Conservation (phyloP, 2,113 vertebrate genomes). For the Hemicordylus capensis region DNA sequence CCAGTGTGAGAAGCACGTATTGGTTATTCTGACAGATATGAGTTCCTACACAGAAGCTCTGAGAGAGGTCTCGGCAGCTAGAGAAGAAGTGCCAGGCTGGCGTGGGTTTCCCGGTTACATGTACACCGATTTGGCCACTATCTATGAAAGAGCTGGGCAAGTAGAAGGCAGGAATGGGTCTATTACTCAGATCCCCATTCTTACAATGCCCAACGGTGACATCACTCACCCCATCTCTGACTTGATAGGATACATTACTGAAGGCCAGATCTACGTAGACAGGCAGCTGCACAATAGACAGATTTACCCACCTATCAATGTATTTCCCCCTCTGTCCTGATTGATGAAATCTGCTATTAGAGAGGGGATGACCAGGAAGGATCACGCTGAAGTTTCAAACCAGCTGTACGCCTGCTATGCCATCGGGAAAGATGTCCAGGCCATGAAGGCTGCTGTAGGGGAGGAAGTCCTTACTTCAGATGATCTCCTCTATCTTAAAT, state of each 20-base stretch:
- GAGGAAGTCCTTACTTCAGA: slow-evolving; percentile 93
- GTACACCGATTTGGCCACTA: slow-evolving; percentile 90
- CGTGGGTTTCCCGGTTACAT: slow-evolving; percentile 92
- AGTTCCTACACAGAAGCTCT: slow-evolving; percentile 90
- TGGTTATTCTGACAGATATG: slow-evolving; percentile 92
- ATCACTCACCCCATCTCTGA: slow-evolving; percentile 93
- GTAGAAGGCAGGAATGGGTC: slow-evolving; percentile 90
- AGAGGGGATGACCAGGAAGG: slow-evolving; percentile 90
- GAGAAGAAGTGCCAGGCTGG: slow-evolving; percentile 90
- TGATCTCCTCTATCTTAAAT: slow-evolving; percentile 92
- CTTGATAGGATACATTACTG: slow-evolving; percentile 91
- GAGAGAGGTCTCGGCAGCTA: slow-evolving; percentile 89
- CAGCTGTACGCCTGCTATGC: slow-evolving; percentile 94
- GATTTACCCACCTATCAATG: slow-evolving; percentile 90
- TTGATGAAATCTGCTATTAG: slow-evolving; percentile 92
- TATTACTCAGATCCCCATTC: slow-evolving; percentile 92
- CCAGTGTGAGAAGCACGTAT: slow-evolving; percentile 89
- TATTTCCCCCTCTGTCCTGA: slow-evolving; percentile 87
- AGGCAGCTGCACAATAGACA: slow-evolving; percentile 90
- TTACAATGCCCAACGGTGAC: slow-evolving; percentile 92
- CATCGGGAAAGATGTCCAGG: slow-evolving; percentile 94
- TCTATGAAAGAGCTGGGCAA: slow-evolving; percentile 90
- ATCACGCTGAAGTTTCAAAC: slow-evolving; percentile 89
- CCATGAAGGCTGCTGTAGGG: slow-evolving; percentile 95
- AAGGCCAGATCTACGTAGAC: slow-evolving; percentile 91